Conservation (phyloP, 1,140 invertebrate genomes). For the Hycleus cichorii region DNA sequence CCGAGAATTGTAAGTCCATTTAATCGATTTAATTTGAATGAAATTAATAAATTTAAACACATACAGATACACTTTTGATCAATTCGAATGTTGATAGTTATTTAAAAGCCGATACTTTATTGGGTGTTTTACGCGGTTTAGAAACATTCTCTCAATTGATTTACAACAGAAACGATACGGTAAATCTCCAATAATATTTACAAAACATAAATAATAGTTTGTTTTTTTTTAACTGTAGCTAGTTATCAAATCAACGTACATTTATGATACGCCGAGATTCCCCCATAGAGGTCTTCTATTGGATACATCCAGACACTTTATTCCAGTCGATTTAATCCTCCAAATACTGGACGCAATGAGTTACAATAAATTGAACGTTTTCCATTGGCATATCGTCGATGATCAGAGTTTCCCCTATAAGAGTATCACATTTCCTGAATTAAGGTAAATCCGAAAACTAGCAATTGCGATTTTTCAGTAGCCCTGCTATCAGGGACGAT, state of each 20-base stretch:
- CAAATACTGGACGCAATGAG: conserved; percentile 73
- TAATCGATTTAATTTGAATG: conserved; percentile 53
- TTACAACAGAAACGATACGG: conserved; percentile 42
- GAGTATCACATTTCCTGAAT: conserved; percentile 63
- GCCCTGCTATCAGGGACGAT: no score
- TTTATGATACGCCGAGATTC: conserved; percentile 67
- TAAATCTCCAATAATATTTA: conserved; percentile 38
- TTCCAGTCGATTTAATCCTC: conserved; percentile 56
- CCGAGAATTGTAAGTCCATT: conserved; percentile 33
- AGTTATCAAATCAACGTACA: conserved; percentile 46
- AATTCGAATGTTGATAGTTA: conserved; percentile 26
- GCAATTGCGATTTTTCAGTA: no score
- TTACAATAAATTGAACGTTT: conserved; percentile 85
- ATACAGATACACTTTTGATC: conserved; percentile 40
- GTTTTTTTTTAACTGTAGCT: conserved; percentile 38
- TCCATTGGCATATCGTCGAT: conserved; percentile 93
- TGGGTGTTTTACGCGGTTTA: conserved; percentile 70
- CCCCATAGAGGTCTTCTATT: conserved; percentile 69
- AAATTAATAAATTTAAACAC: conserved; percentile 54
- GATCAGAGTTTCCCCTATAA: conserved; percentile 86
- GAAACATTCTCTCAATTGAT: conserved; percentile 73
- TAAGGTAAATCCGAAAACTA: conserved; percentile 47
- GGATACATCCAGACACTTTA: conserved; percentile 77
- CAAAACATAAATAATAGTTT: background rate
- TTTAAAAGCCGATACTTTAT: conserved; percentile 47